A percentile compares a stretch with the other conserved stretches of the same genome.
These are phyloP conservation scores for Leptinotarsa texana DNA, from an alignment of 1,140 invertebrate genomes.

Conservation along the genomic window DNA sequence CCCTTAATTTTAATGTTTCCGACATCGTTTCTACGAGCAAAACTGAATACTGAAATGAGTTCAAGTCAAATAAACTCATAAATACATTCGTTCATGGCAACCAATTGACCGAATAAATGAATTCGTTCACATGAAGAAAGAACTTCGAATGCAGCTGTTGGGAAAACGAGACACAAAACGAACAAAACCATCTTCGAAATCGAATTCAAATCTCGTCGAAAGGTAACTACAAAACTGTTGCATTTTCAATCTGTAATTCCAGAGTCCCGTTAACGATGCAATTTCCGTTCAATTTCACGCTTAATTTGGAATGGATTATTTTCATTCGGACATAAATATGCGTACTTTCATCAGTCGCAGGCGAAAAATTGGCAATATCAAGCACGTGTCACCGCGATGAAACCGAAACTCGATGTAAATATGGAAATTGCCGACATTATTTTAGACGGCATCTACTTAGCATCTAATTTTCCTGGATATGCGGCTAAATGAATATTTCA, in stretches of 20 bases:
- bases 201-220: constrained; percentile 3
- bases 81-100: no score
- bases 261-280: constrained; percentile 10
- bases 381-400: constrained; percentile 14
- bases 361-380: constrained; percentile 5
- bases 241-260: constrained; percentile 10
- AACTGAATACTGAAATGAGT: no score
- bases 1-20: no score
- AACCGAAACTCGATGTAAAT: constrained; percentile 16
- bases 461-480: constrained; percentile 21
- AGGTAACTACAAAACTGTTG: constrained; percentile 6
- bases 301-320: constrained; percentile 24
- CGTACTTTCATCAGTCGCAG: background rate
- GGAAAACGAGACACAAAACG: background rate
- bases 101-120: no score
- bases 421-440: constrained; percentile 16
- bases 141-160: no score
- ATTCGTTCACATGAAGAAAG: no score
- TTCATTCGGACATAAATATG: constrained; percentile 14
- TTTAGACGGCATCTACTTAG: constrained; percentile 18
- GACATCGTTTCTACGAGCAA: no score
- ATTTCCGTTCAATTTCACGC: constrained; percentile 24
- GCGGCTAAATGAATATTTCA: constrained; percentile 7
- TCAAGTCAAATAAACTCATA: no score
- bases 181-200: constrained; percentile 2